A percentile compares a stretch with the other conserved stretches of the same genome.
These are phyloP conservation scores for Leptoteleia sp. DNA, from an alignment of 1,140 invertebrate genomes.

Conservation along the genomic window DNA sequence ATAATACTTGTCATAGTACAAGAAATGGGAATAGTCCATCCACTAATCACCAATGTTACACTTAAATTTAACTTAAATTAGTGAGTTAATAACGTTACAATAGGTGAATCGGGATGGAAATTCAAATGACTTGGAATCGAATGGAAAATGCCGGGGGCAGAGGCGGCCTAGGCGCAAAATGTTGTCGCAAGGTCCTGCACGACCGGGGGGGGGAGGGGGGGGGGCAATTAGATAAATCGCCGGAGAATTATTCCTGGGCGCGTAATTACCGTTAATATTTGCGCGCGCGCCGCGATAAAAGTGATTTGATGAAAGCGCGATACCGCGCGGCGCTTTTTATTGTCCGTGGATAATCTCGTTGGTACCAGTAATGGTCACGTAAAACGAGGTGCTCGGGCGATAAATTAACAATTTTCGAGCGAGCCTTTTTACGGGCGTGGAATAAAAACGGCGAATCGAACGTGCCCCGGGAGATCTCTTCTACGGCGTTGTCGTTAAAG, in stretches of 20 bases:
- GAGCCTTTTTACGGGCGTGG: conserved; percentile 23
- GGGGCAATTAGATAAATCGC: conserved; percentile 25
- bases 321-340: conserved; percentile 37
- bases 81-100: too few species aligned
- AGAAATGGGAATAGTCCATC: too few species aligned
- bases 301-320: conserved; percentile 43
- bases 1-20: too few species aligned
- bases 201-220: too few species aligned
- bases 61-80: too few species aligned
- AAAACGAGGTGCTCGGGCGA: conserved; percentile 27
- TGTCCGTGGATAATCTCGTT: conserved; percentile 41
- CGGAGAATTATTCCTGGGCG: conserved; percentile 14
- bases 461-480: conserved; percentile 23
- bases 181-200: background rate
- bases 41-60: too few species aligned
- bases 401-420: conserved; percentile 58
- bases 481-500: conserved; percentile 53
- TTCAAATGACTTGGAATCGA: too few species aligned
- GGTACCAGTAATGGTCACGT: conserved; percentile 38
- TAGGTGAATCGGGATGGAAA: too few species aligned
- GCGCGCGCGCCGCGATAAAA: conserved; percentile 42
- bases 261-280: conserved; percentile 44
- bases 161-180: too few species aligned
- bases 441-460: conserved; percentile 43
- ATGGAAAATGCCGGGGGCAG: too few species aligned